phyloP scores from a whole-genome alignment of 1,140 invertebrate genomes.

The Euglossa dilemma region DNA sequence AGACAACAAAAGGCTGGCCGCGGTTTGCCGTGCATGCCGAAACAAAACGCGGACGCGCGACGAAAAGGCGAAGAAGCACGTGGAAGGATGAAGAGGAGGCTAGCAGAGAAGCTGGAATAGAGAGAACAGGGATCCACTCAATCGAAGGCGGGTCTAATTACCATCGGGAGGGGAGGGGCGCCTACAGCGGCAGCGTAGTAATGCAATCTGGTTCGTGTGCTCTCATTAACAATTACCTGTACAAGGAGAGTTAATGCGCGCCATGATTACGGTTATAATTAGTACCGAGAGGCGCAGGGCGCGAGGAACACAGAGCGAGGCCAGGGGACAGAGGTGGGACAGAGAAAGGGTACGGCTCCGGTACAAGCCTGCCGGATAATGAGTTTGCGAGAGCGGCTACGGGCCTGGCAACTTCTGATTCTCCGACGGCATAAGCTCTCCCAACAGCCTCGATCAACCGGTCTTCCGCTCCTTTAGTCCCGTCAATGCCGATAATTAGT shows the following conservation, averaged over 20 bases:
- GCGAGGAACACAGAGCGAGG: background rate
- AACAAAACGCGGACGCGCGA: background rate
- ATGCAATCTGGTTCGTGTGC: slow-evolving; percentile 66
- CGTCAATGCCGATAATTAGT: slow-evolving; percentile 64
- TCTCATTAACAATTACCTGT: slow-evolving; percentile 75
- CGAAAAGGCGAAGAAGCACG: background rate
- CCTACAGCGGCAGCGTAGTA: slow-evolving; percentile 43
- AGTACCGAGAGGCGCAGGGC: slow-evolving; percentile 50
- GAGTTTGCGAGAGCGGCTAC: slow-evolving; percentile 59
- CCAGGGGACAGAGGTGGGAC: background rate
- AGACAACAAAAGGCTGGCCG: too few relatives aligned
- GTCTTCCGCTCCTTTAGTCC: slow-evolving; percentile 37
- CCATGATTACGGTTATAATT: slow-evolving; percentile 72
- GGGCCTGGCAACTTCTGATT: slow-evolving; percentile 43
- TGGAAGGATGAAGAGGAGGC: slow-evolving; percentile 32
- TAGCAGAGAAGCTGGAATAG: background rate
- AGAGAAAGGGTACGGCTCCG: slow-evolving; percentile 28
- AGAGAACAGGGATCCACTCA: slow-evolving; percentile 36
- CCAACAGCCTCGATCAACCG: slow-evolving; percentile 39
- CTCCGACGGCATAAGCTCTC: slow-evolving; percentile 12
- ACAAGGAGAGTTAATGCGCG: slow-evolving; percentile 70
- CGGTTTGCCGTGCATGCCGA: too few relatives aligned
- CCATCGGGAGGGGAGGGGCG: slow-evolving; percentile 31
- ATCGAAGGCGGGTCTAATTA: slow-evolving; percentile 67
- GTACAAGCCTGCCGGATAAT: slow-evolving; percentile 54